Base-by-base conservation (phyloP, 2,888 invertebrate species). In the Leucoma salicis region DNA sequence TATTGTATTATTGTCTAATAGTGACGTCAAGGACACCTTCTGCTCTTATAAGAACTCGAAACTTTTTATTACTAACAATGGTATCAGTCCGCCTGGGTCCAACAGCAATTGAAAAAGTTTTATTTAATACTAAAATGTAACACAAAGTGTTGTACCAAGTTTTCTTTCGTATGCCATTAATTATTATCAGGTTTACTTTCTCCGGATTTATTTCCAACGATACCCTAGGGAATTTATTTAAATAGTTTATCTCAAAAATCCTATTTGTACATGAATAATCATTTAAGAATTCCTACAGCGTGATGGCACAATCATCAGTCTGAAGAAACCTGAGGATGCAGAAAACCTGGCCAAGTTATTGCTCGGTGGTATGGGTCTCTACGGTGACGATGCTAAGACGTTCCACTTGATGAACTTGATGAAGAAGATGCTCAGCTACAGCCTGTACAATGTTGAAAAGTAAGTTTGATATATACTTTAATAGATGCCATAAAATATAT, bases 301-400 rank as follows among this genome's bases (percentile, higher is more conserved):
- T 39, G 92, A 93, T 53, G 93, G 93, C 33, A 87, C 89, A 2
- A 78, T 90, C 39, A 79, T 94, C 48, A 91, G 91, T 58, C 74
- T 95, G 41, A 93, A 90, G 74, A 91, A 93, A 52, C 87, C 92
- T 1, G 91, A 94, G 53, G 93, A 94, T 54, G 81, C 94, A 51
- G 92, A 94, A 68, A 87, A 90, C 60, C 87, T 95, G 46, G 94
- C 93, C 31, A 91, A 93, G 58, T 63, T 95, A 56, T 82, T 95
- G 52, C 91, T 94, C 69, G 92, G 92, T 31, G 93, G 93, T 53
- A 83, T 91, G 46, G 90, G 91, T 41, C 49, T 84, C 38, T 59
- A 70, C 27, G 91, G 92, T 36, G 85, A 92, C 42, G 92, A 94
- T 71, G 89, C 86, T 35, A 89, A 91, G 60, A 89, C 84, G 65